phyloP scores from a whole-genome alignment of 2,113 vertebrate species.

The Eretmochelys imbricata region DNA sequence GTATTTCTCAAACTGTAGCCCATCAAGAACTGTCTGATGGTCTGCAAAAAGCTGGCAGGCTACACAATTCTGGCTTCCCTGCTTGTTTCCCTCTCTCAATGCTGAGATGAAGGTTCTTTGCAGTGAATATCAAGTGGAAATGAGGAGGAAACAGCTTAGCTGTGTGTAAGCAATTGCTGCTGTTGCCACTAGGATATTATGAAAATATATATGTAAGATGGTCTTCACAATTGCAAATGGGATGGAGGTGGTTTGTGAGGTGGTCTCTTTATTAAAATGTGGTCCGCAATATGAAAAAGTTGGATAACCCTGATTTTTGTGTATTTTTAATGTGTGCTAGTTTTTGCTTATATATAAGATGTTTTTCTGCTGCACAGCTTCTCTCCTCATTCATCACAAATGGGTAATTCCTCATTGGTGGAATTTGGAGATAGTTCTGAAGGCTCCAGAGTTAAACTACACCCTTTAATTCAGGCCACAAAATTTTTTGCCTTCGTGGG shows the following conservation, averaged over 20 bases:
- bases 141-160: background rate
- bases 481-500: background rate
- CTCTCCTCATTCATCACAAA: background rate
- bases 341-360: background rate
- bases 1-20: background rate
- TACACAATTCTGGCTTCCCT: background rate
- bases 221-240: fast-evolving
- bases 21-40: background rate
- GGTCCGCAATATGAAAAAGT: background rate
- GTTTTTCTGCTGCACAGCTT: background rate
- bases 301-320: background rate
- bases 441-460: background rate
- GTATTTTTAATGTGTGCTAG: background rate
- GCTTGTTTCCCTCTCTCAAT: background rate
- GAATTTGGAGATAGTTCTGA: background rate
- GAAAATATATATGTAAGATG: background rate
- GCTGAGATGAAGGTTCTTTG: background rate
- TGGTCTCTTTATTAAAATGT: background rate
- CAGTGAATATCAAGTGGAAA: background rate
- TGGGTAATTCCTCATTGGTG: background rate
- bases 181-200: background rate
- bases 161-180: background rate
- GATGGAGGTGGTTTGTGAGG: background rate
- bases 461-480: background rate
- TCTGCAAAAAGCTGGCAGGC: background rate